A percentile compares a stretch with the other conserved stretches of the same genome.
Evolutionary conservation across 2,888 invertebrate species (phyloP).

Genomic region (Eustalomyia histrio): DNA sequence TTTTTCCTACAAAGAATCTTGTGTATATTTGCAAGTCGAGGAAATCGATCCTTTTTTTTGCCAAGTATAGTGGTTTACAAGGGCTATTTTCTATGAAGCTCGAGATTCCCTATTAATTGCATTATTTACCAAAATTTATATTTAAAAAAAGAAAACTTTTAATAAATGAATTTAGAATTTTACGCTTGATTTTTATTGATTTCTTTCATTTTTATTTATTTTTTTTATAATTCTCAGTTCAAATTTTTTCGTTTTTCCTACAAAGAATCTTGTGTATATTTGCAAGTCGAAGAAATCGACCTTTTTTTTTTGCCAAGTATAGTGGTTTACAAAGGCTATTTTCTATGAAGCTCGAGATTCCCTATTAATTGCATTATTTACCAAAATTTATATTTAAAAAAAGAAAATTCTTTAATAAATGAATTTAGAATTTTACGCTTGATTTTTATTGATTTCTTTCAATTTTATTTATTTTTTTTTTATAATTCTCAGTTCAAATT

Average conservation of each 20-base stretch:
- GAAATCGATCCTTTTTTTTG: no score
- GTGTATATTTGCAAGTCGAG: no score
- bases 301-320: no score
- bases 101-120: no score
- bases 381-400: slow-evolving; percentile 1
- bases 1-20: no score
- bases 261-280: no score
- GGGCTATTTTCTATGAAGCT: no score
- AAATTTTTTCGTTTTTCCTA: no score
- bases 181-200: slow-evolving; percentile 26
- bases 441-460: slow-evolving; percentile 37
- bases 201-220: slow-evolving; percentile 29
- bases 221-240: slow-evolving; percentile 50
- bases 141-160: slow-evolving; percentile 5
- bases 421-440: slow-evolving; percentile 21
- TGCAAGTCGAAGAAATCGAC: no score
- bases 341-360: no score
- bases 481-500: slow-evolving; percentile 51
- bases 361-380: background rate
- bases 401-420: slow-evolving; percentile 10
- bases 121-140: background rate
- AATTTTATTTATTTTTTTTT: slow-evolving; percentile 24
- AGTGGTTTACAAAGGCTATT: no score
- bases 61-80: no score
- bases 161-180: slow-evolving; percentile 26